Evolutionary conservation across 2,888 invertebrate species (phyloP).

Genomic region (Melitaea athalia): DNA sequence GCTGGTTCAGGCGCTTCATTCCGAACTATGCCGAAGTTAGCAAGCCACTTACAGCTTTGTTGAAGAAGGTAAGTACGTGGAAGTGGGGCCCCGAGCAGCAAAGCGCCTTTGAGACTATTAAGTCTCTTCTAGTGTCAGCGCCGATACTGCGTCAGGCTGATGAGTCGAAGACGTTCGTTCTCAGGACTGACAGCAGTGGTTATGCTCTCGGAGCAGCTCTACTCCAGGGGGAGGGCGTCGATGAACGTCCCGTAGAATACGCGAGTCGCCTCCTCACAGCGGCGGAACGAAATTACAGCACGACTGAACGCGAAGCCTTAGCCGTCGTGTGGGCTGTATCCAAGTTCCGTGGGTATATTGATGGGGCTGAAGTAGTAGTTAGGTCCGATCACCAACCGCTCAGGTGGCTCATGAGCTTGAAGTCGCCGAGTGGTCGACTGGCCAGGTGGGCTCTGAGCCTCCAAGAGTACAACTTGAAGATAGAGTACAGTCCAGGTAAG

Average conservation of each 20-base stretch:
- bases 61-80: constrained; percentile 25
- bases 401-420: constrained; percentile 2
- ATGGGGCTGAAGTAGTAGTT: not conserved
- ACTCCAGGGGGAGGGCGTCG: not conserved
- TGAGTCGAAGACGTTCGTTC: not conserved
- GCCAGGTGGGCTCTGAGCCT: constrained; percentile 13
- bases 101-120: not conserved
- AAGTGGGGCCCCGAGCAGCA: not conserved
- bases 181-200: constrained; percentile 3
- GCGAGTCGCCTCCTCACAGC: not conserved
- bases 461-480: not conserved
- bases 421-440: constrained; percentile 7
- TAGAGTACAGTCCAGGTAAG: constrained; percentile 8
- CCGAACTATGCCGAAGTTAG: constrained; percentile 28
- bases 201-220: constrained; percentile 4
- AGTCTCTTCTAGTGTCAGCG: not conserved
- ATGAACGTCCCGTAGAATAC: not conserved
- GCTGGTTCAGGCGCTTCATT: constrained; percentile 39
- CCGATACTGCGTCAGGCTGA: constrained; percentile 4
- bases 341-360: constrained; percentile 10
- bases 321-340: constrained; percentile 7
- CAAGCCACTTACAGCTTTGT: constrained; percentile 23
- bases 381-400: constrained; percentile 11
- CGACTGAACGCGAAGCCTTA: constrained; percentile 10
- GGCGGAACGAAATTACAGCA: constrained; percentile 1